phyloP scores from a whole-genome alignment of 2,113 vertebrate genomes.

The Nerophis ophidion region DNA sequence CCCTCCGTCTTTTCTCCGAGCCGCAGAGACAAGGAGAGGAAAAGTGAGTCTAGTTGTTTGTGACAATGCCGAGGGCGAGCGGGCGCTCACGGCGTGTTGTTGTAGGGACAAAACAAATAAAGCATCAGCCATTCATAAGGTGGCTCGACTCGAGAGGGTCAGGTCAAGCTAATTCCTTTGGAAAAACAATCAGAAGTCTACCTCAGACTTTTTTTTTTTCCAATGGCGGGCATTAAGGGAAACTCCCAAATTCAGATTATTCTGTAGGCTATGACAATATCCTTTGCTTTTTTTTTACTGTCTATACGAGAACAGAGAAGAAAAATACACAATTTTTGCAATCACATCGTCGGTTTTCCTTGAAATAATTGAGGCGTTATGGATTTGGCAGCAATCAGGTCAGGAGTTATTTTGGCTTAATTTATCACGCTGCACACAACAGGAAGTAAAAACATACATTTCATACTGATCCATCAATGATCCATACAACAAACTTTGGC shows the following conservation, averaged over 20 bases:
- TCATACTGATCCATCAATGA: no score
- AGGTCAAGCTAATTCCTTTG: conserved; percentile 56
- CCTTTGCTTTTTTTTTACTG: no score
- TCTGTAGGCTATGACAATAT: not conserved
- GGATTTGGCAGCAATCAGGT: no score
- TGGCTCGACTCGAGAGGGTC: conserved; percentile 57
- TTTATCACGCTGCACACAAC: no score
- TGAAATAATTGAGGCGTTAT: no score
- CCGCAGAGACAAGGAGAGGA: conserved; percentile 58
- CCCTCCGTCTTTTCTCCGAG: conserved; percentile 36
- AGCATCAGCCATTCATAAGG: conserved; percentile 64
- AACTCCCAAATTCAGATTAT: conserved; percentile 14
- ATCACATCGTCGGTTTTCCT: no score
- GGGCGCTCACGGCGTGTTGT: conserved; percentile 54
- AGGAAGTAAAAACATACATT: no score
- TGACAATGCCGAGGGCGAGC: conserved; percentile 56
- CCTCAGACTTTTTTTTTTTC: conserved; percentile 41
- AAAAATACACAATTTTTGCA: no score
- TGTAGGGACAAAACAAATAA: conserved; percentile 70
- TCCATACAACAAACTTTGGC: no score
- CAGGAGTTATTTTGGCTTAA: no score
- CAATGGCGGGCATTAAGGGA: conserved; percentile 39
- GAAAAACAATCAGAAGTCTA: conserved; percentile 64
- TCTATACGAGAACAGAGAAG: no score
- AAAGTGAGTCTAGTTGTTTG: conserved; percentile 61